A percentile compares a stretch with the other conserved stretches of the same genome.
Evolutionary conservation across 2,113 vertebrate genomes (phyloP).

Genomic region (Alces alces): DNA sequence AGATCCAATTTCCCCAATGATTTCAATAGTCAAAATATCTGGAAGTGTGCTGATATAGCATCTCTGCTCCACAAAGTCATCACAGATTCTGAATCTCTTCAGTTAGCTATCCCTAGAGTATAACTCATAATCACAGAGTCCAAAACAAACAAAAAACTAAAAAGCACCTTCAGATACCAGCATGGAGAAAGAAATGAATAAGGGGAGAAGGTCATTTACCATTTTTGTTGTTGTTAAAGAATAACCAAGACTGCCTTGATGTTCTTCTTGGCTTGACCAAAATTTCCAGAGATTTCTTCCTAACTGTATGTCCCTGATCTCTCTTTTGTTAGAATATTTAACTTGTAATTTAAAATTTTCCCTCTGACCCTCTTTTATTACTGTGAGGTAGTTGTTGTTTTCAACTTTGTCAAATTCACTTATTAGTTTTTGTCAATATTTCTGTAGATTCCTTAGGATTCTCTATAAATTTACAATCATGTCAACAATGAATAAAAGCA

Average conservation of each 20-base stretch:
- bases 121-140: background rate
- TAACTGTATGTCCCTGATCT: background rate
- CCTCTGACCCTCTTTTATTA: background rate
- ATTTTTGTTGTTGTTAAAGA: background rate
- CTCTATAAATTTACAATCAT: background rate
- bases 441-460: background rate
- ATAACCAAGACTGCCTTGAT: background rate
- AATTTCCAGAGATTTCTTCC: background rate
- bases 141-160: background rate
- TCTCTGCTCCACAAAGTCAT: background rate
- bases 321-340: background rate
- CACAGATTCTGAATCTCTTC: background rate
- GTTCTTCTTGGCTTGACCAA: background rate
- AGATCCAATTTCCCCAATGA: background rate
- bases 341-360: background rate
- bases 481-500: background rate
- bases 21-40: background rate
- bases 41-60: fast-evolving
- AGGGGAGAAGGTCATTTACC: background rate
- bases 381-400: background rate
- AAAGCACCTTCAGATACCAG: background rate
- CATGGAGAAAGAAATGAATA: background rate
- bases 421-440: background rate
- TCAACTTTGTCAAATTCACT: background rate
- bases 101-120: background rate